These are phyloP conservation scores for Phyllotreta striolata DNA, from an alignment of 2,888 invertebrate species.

Conservation along the genomic window DNA sequence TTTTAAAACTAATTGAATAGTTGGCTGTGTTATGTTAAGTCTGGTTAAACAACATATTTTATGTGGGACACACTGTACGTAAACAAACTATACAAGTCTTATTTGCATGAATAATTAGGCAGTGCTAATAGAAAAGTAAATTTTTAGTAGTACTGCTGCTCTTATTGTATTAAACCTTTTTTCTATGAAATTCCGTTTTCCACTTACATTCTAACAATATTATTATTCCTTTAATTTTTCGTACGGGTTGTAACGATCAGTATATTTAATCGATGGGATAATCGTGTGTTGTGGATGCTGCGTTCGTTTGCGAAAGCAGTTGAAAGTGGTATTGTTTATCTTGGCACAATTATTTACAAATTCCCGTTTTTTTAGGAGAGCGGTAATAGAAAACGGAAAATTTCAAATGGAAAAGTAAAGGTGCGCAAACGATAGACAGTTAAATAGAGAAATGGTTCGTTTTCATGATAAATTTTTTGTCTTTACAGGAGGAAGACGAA, in stretches of 20 bases:
- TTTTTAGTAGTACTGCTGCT: conserved; percentile 27
- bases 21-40: too few species aligned
- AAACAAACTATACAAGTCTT: too few species aligned
- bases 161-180: conserved; percentile 13
- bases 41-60: too few species aligned
- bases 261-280: conserved; percentile 4
- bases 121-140: not conserved
- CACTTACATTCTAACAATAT: conserved; percentile 14
- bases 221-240: conserved; percentile 1
- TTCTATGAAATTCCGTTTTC: conserved; percentile 30
- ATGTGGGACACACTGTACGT: too few species aligned
- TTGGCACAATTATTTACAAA: conserved; percentile 27
- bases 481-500: conserved; percentile 69
- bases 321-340: not conserved
- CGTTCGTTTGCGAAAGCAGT: not conserved
- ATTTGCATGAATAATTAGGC: too few species aligned
- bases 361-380: conserved; percentile 47
- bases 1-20: too few species aligned
- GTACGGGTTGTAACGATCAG: not conserved
- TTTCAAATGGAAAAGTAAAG: conserved; percentile 53
- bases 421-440: conserved; percentile 46
- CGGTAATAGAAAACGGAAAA: conserved; percentile 53
- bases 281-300: not conserved
- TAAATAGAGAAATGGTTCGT: conserved; percentile 12
- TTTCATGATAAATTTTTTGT: conserved; percentile 44